Conservation (phyloP, 2,888 invertebrate genomes). For the Sphaerophoria taeniata region DNA sequence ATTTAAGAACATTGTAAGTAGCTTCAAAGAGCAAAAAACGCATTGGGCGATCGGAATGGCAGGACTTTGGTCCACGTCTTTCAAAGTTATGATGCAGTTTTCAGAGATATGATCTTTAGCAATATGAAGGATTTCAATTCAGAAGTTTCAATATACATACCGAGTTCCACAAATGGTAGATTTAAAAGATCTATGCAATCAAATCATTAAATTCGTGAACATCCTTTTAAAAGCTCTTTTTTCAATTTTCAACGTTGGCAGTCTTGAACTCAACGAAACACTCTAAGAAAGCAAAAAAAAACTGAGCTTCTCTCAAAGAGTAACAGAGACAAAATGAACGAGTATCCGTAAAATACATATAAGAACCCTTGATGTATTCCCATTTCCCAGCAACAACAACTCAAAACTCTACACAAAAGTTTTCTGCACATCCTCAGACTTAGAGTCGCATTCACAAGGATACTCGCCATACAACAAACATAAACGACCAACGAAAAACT, state of each 20-base stretch:
- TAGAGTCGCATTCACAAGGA: background rate
- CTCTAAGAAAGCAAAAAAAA: conserved; percentile 5
- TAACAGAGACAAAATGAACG: conserved; percentile 18
- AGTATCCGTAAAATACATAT: conserved; percentile 26
- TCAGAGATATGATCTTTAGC: too few relatives aligned
- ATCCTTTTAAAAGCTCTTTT: conserved; percentile 28
- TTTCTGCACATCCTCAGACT: conserved; percentile 12
- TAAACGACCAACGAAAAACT: too few relatives aligned
- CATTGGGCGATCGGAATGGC: too few relatives aligned
- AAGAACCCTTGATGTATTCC: conserved; percentile 32
- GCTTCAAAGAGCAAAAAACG: too few relatives aligned
- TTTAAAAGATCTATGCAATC: background rate
- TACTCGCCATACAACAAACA: background rate
- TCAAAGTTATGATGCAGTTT: too few relatives aligned
- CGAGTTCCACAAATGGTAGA: too few relatives aligned
- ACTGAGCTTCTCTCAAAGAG: background rate
- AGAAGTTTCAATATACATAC: too few relatives aligned
- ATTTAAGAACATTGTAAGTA: too few relatives aligned
- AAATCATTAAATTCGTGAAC: background rate
- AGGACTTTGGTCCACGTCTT: too few relatives aligned
- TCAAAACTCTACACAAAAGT: conserved; percentile 56
- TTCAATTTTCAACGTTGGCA: conserved; percentile 45
- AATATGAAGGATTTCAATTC: too few relatives aligned
- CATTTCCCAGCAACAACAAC: conserved; percentile 54
- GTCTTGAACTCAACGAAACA: conserved; percentile 58